Evolutionary conservation across 1,140 invertebrate genomes (phyloP), one percentile per base, ranked within the genome.

Genomic region (Lepeophtheirus salmonis): DNA sequence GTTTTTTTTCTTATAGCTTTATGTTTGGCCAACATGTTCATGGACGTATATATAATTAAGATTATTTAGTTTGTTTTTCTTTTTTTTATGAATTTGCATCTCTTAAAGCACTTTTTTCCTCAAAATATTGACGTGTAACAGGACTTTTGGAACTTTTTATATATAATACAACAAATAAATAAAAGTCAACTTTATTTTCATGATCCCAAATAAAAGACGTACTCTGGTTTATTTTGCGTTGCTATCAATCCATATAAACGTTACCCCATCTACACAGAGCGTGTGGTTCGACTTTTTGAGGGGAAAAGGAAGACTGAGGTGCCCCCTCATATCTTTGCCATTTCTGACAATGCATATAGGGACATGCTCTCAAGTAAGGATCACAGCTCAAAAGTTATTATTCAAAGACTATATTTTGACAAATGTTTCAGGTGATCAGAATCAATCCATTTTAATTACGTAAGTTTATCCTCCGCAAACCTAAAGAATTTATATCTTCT

Each of bases 151-250:
- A n/a, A n/a, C n/a, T n/a, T n/a, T n/a, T n/a, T n/a, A n/a, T n/a
- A n/a, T n/a, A n/a, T n/a, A n/a, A n/a, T n/a, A n/a, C n/a, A n/a
- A n/a, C n/a, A n/a, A n/a, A n/a, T n/a, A n/a, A n/a, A n/a, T n/a
- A n/a, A n/a, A n/a, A n/a, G n/a, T n/a, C n/a, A n/a, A n/a, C n/a
- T n/a, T 77, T 30, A 79, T 78, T 65, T 78, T 79, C 66, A 77
- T 79, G 68, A 73, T 66, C 68, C 23, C 23, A 66, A 73, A 2
- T 66, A 73, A 1, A 66, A 79, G 78, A 80, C 78, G 26, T 80
- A 80, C 66, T 80, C 78, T 58, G 79, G 78, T 25, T 70, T 80
- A 23, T 80, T 80, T 70, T 80, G 78, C 66, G 76, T 80, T 18
- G 77, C 76, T 49, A 76, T 80, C 69, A 80, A 80, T 68, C 78